Percentiles rank a stretch among this genome's conserved stretches.
Evolutionary conservation across 2,888 invertebrate species (phyloP).

Genomic region (Choristoneura rosaceana): DNA sequence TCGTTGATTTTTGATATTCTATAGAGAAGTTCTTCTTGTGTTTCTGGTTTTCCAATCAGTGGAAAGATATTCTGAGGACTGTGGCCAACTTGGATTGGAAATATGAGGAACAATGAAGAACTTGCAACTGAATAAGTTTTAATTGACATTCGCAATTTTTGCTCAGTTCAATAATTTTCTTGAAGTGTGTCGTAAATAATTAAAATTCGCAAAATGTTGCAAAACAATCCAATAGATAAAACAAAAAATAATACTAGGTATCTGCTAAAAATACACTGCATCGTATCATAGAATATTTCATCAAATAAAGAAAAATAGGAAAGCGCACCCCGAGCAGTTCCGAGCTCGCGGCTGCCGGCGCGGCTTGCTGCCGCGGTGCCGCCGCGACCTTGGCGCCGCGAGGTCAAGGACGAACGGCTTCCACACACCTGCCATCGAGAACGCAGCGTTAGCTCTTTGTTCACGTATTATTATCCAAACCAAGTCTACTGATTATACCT

Average conservation of each 20-base stretch:
- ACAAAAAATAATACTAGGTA: neutral
- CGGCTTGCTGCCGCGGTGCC: neutral
- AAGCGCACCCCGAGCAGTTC: slow-evolving; percentile 7
- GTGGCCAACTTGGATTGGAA: no score
- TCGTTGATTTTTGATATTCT: no score
- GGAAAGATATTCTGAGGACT: no score
- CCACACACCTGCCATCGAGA: slow-evolving; percentile 7
- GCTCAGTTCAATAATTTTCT: neutral
- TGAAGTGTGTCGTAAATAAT: neutral
- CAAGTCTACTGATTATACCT: neutral
- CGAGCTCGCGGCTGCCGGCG: slow-evolving; percentile 1
- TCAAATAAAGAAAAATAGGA: neutral
- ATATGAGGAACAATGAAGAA: no score
- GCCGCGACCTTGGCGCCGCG: neutral
- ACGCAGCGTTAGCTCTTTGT: slow-evolving; percentile 5
- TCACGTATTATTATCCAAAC: neutral
- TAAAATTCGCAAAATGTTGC: neutral
- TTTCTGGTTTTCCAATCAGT: no score
- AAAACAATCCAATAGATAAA: neutral
- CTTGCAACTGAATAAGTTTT: neutral
- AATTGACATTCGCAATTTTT: neutral
- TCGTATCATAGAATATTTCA: neutral
- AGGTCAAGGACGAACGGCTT: slow-evolving; percentile 11
- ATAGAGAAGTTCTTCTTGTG: no score
- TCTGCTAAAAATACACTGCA: neutral